Conservation (phyloP, 2,888 invertebrate genomes). For the Baccha elongata region DNA sequence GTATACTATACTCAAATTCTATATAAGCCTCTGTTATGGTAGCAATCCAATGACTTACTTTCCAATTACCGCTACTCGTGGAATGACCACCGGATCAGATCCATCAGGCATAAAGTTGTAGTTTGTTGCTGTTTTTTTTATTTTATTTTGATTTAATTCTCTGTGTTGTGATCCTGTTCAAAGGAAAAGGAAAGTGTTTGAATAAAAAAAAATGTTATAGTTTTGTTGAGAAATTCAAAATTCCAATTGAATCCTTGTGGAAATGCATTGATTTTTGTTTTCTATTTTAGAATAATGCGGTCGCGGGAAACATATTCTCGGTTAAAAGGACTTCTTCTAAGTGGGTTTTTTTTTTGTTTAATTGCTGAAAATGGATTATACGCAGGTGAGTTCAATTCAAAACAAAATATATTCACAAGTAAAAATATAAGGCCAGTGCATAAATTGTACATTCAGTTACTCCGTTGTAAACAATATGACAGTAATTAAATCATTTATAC, state of each 20-base stretch:
- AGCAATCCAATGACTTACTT: conserved; percentile 63
- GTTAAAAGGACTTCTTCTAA: conserved; percentile 32
- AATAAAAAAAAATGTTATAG: too few relatives aligned
- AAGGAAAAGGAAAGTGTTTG: conserved; percentile 52
- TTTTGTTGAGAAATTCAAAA: too few relatives aligned
- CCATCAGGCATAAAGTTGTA: conserved; percentile 33
- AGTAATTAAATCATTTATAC: too few relatives aligned
- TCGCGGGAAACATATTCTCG: conserved; percentile 38
- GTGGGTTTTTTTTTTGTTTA: conserved; percentile 49
- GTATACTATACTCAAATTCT: conserved; percentile 48
- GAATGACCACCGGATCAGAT: conserved; percentile 62
- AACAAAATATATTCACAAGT: background rate
- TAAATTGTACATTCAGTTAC: too few relatives aligned
- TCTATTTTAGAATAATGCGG: conserved; percentile 64
- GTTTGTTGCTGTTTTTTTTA: conserved; percentile 15
- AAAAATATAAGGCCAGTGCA: too few relatives aligned
- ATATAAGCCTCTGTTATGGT: conserved; percentile 65
- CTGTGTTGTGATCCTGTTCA: conserved; percentile 33
- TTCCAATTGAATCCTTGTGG: too few relatives aligned
- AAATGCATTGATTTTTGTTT: conserved; percentile 17
- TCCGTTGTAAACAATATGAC: too few relatives aligned
- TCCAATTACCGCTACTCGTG: conserved; percentile 60
- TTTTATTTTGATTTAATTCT: background rate
- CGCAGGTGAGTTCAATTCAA: conserved; percentile 57
- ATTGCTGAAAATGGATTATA: conserved; percentile 45